Conservation (phyloP, 2,113 vertebrate genomes). For the Hystrix brachyura region DNA sequence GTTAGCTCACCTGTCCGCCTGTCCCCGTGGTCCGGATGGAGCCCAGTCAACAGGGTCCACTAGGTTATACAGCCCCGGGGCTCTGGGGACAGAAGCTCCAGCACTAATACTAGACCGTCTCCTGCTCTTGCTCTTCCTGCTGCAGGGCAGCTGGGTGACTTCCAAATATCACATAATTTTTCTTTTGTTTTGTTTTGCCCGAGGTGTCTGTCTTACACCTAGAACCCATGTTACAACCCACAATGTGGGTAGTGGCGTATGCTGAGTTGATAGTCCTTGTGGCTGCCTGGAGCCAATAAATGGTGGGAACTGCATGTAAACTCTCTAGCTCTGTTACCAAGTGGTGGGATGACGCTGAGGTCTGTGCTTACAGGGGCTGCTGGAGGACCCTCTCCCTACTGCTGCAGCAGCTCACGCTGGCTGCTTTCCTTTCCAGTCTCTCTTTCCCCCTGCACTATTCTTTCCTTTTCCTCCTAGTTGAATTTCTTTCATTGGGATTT, state of each 20-base stretch:
- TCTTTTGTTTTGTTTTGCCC: not conserved
- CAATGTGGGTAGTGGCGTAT: not conserved
- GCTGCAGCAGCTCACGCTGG: not conserved
- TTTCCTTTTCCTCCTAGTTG: not conserved
- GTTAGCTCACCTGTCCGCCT: not conserved
- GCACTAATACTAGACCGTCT: not conserved
- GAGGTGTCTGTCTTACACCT: not conserved
- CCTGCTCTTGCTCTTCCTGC: not conserved
- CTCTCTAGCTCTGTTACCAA: not conserved
- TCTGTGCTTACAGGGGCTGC: not conserved
- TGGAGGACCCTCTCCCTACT: not conserved
- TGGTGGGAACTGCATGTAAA: not conserved
- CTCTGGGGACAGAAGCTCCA: not conserved
- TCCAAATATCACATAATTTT: not conserved
- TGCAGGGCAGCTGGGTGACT: fast-evolving
- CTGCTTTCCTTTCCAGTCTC: not conserved
- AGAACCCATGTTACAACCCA: not conserved
- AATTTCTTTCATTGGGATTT: not conserved
- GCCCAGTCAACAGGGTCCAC: not conserved
- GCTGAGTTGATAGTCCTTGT: not conserved
- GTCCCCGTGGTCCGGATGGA: not conserved
- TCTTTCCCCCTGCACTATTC: not conserved
- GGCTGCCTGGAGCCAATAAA: not conserved
- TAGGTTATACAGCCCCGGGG: too few species aligned
- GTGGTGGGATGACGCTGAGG: not conserved